Percentiles rank a stretch among this genome's conserved stretches.
These are phyloP conservation scores for Periphyllus acericola DNA, from an alignment of 2,888 invertebrate genomes.

Conservation along the genomic window DNA sequence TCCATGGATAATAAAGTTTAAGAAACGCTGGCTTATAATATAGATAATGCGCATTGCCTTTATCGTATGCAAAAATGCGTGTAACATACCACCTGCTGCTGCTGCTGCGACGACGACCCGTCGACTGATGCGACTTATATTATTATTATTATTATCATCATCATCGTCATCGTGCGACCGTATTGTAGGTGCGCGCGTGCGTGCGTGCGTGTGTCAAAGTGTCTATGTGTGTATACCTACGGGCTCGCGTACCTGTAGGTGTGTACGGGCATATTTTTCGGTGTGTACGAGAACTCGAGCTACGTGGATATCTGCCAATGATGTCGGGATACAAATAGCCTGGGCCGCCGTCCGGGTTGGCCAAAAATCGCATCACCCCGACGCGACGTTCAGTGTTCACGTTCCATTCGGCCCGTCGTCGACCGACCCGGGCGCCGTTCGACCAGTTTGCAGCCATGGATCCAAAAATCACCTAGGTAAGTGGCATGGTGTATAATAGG, in stretches of 20 bases:
- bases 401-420: constrained; percentile 54
- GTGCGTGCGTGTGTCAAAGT: not conserved
- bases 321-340: constrained; percentile 59
- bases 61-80: too few species aligned
- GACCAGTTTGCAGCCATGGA: constrained; percentile 24
- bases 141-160: too few species aligned
- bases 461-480: constrained; percentile 47
- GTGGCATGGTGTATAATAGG: not conserved
- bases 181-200: not conserved
- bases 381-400: constrained; percentile 57
- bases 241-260: too few species aligned
- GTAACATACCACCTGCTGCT: too few species aligned
- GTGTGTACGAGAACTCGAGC: not conserved
- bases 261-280: not conserved
- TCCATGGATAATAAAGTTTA: too few species aligned
- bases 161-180: too few species aligned
- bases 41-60: too few species aligned
- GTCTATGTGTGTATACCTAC: not conserved
- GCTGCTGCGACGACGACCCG: too few species aligned
- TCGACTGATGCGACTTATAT: too few species aligned
- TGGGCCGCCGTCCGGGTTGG: constrained; percentile 36
- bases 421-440: constrained; percentile 28
- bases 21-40: too few species aligned
- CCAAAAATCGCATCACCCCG: constrained; percentile 45
- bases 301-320: constrained; percentile 55